Evolutionary conservation across 2,888 invertebrate species (phyloP), one percentile per base, ranked within the genome.

Genomic region (Harpalus rufipes): DNA sequence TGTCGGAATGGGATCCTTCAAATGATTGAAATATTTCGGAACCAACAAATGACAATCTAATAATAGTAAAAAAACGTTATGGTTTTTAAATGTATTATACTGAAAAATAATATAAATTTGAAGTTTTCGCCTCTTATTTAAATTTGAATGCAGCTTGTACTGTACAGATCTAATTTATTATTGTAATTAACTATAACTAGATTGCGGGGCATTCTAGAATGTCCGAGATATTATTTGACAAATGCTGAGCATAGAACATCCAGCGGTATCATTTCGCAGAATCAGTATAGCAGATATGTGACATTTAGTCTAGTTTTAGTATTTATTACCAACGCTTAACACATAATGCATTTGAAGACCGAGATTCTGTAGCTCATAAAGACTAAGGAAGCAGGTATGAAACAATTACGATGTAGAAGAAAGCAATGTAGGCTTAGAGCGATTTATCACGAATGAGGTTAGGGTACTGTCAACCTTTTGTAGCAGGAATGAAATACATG

Each of bases 211-310:
- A 51, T 51, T 51, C 44, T 51, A 51, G 10, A 51, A 12, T 51
- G 44, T 51, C 44, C 44, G 44, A 51, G 44, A 51, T 51, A 51
- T 51, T 51, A 51, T 51, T 51, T 51, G 44, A 51, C 44, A 51
- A 51, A 51, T 51, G 44, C 44, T 12, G 44, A 1, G 4, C 44
- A 51, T 51, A 51, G 44, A 51, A 51, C 44, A 51, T 51, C 10
- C 12, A 51, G 32, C 44, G 10, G 10, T 51, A 51, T 51, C 44
- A 51, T 51, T 51, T 12, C 10, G 12, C 10, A 12, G 44, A 12
- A 51, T 51, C 44, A 12, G 44, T 51, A 51, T 3, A 6, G 32
- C 32, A 32, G 32, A 32, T 51, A 51, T 51, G 44, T 51, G 10
- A 51, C 44, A 51, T 51, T 51, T 51, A 51, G 44, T 51, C 44